Evolutionary conservation across 2,888 invertebrate genomes (phyloP).

Genomic region (Andrena marginata): DNA sequence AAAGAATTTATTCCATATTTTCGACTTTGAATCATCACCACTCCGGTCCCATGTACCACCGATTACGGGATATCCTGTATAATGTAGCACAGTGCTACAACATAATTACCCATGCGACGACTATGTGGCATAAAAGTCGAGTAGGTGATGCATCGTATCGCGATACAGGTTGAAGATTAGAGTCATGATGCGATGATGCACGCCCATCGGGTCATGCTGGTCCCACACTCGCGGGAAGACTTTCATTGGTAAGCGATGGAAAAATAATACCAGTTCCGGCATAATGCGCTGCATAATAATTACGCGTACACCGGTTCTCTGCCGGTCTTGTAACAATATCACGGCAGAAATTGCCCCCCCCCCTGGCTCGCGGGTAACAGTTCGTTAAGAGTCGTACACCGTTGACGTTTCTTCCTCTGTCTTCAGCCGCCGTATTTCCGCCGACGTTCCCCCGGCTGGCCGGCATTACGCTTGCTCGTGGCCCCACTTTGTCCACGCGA

Average conservation of each 20-base stretch:
- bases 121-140: not conserved
- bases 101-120: not conserved
- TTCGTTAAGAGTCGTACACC: slow-evolving; percentile 34
- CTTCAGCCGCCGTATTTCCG: slow-evolving; percentile 47
- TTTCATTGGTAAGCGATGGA: slow-evolving; percentile 53
- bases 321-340: slow-evolving; percentile 56
- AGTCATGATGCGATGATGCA: slow-evolving; percentile 41
- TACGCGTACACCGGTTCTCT: slow-evolving; percentile 55
- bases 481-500: slow-evolving; percentile 46
- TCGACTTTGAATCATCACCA: no score
- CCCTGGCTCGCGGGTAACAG: slow-evolving; percentile 18
- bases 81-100: not conserved
- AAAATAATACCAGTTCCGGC: slow-evolving; percentile 64
- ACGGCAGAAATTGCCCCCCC: slow-evolving; percentile 45
- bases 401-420: slow-evolving; percentile 38
- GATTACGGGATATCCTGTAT: not conserved
- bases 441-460: slow-evolving; percentile 32
- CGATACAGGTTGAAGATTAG: slow-evolving; percentile 34
- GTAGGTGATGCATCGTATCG: slow-evolving; percentile 45
- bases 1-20: no score
- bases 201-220: slow-evolving; percentile 61
- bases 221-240: slow-evolving; percentile 63
- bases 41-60: not conserved
- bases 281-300: slow-evolving; percentile 68
- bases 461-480: slow-evolving; percentile 19